Conservation (phyloP, 2,797 vertebrate species). For the Apogon talboti region DNA sequence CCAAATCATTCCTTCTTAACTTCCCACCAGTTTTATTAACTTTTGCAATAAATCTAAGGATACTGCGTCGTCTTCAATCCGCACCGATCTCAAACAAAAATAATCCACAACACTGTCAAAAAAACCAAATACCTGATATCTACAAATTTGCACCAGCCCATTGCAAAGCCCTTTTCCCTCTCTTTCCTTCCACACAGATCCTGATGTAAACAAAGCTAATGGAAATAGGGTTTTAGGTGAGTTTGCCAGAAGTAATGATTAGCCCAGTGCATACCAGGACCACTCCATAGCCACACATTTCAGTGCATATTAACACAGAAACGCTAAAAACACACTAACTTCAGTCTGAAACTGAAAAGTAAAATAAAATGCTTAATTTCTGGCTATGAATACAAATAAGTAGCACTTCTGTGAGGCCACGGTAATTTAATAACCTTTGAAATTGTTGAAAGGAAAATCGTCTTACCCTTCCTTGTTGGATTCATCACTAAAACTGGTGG, state of each 20-base stretch:
- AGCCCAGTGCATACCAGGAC: slow-evolving; percentile 26
- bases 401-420: background rate
- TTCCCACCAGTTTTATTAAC: too few species aligned
- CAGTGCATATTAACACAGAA: background rate
- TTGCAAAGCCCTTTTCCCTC: slow-evolving; percentile 1
- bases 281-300: slow-evolving; percentile 7
- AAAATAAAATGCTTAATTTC: background rate
- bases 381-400: background rate
- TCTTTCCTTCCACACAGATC: background rate
- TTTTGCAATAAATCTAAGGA: too few species aligned
- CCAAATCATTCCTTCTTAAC: too few species aligned
- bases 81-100: background rate
- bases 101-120: background rate
- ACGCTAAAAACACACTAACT: background rate
- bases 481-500: slow-evolving; percentile 58
- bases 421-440: background rate
- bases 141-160: too few species aligned
- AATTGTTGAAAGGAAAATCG: slow-evolving; percentile 2
- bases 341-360: too few species aligned
- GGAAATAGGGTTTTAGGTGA: slow-evolving; percentile 16
- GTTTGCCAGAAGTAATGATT: slow-evolving; percentile 41
- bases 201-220: slow-evolving; percentile 15
- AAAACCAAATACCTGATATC: background rate
- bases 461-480: slow-evolving; percentile 67
- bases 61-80: background rate